phyloP scores from a whole-genome alignment of 2,113 vertebrate species.

The Psittacula cyanocephala region DNA sequence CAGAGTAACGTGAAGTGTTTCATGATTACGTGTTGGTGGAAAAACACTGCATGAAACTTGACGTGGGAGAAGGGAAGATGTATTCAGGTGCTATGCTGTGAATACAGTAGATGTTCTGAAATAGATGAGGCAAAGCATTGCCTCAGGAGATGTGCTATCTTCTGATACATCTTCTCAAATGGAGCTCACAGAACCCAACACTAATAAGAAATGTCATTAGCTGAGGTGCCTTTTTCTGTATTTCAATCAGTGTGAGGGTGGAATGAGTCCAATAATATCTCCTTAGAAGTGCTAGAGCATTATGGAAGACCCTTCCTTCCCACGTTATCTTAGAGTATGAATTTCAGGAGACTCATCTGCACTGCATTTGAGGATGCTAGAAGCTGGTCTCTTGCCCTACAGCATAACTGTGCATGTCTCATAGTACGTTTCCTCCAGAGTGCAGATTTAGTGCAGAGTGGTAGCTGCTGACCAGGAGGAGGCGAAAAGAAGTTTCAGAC shows the following conservation, averaged over 20 bases:
- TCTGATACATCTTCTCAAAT: fast-evolving
- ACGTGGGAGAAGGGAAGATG: neutral
- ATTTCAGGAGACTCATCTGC: neutral
- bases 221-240: neutral
- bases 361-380: neutral
- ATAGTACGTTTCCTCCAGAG: fast-evolving
- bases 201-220: neutral
- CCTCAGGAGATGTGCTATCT: neutral
- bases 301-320: neutral
- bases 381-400: neutral
- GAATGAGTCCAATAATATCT: neutral
- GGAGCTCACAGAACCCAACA: neutral
- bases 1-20: neutral
- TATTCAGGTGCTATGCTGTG: neutral
- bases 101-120: neutral
- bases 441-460: neutral
- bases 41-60: neutral
- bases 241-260: neutral
- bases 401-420: neutral
- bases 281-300: neutral
- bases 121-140: neutral
- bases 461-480: neutral
- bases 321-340: fast-evolving
- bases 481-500: neutral
- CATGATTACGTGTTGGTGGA: neutral